Base-by-base conservation (phyloP, 2,797 vertebrate genomes). In the Momotus momota region DNA sequence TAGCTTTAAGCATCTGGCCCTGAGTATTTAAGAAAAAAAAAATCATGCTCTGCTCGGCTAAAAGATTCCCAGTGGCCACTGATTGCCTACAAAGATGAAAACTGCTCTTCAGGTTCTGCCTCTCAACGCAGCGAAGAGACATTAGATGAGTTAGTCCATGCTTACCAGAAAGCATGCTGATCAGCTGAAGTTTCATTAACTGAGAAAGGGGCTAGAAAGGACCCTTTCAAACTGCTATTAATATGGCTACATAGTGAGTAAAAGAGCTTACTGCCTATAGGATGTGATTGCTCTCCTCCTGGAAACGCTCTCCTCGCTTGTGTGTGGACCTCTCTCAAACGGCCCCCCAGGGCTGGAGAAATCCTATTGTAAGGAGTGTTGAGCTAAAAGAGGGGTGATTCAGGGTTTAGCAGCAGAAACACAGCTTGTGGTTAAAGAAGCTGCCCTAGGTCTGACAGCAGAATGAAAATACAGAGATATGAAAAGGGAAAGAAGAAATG, bases 341-440 rank as follows among this genome's bases (percentile, higher is more conserved):
- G 41, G 25, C 31, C 54, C 64, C 46, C 51, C 49, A 31, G 21
- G 38, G 54, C 31, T 60, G 51, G 26, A 89, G 65, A 86, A 77
- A 70, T 11, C n/a, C 33, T 60, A 17, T 38, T 0, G 0, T 65
- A 83, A 54, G n/a, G 7, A 67, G 31, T 1, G 8, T 1, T 3
- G 62, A 66, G 48, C 65, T 22, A 41, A 69, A 72, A 65, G 26
- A 57, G 16, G 12, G 16, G 20, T 0, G 18, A 61, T 78, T 65
- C 22, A 15, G 43, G 46, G 25, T 57, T 64, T 83, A 48, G 33
- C 1, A 2, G 57, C 61, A 86, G 57, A 78, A 55, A 78, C 54
- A 60, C 13, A 64, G 40, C 13, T 62, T 41, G 23, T 29, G 14
- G 51, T 81, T 81, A 62, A 81, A 78, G 88, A 40, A 87, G 43